These are phyloP conservation scores for Chondrosia reniformis DNA, from an alignment of 37 sponge, comb jelly and placozoan genomes.

Conservation along the genomic window DNA sequence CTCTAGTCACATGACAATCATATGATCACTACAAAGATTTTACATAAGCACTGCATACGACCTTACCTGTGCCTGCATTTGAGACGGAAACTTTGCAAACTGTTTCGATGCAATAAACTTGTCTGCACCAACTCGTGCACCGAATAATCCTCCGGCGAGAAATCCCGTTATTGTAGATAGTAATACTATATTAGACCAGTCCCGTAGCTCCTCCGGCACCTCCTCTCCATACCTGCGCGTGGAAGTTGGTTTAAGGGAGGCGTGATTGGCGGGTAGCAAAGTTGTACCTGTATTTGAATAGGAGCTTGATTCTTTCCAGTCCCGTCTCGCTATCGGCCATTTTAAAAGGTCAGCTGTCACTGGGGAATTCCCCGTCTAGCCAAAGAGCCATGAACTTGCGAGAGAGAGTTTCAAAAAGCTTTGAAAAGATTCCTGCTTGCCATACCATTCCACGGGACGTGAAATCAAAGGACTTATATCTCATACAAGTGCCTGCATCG, in stretches of 20 bases:
- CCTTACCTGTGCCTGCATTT: constrained; percentile 69
- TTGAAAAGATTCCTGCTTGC: too few relatives aligned
- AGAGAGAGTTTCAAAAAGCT: too few relatives aligned
- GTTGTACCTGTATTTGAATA: constrained; percentile 14
- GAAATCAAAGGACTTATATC: constrained; percentile 5
- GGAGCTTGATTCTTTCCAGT: constrained; percentile 34
- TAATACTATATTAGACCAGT: constrained; percentile 27
- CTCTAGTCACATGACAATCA: constrained; percentile 37
- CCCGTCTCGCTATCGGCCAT: constrained; percentile 31
- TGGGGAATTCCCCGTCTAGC: constrained; percentile 10
- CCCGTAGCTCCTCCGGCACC: constrained; percentile 31
- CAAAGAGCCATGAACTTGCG: too few relatives aligned
- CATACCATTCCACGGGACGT: too few relatives aligned
- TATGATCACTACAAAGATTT: neutral
- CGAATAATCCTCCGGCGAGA: constrained; percentile 58
- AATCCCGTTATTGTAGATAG: constrained; percentile 44
- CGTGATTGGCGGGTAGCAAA: neutral
- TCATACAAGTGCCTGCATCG: neutral
- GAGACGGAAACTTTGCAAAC: constrained; percentile 46
- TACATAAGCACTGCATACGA: neutral
- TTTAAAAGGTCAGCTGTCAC: neutral
- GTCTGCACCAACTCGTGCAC: constrained; percentile 55
- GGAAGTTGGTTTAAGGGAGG: neutral
- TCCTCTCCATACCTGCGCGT: constrained; percentile 2
- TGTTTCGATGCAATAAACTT: constrained; percentile 51